phyloP scores from a whole-genome alignment of 2,113 vertebrate genomes.

The Aldabrachelys gigantea region DNA sequence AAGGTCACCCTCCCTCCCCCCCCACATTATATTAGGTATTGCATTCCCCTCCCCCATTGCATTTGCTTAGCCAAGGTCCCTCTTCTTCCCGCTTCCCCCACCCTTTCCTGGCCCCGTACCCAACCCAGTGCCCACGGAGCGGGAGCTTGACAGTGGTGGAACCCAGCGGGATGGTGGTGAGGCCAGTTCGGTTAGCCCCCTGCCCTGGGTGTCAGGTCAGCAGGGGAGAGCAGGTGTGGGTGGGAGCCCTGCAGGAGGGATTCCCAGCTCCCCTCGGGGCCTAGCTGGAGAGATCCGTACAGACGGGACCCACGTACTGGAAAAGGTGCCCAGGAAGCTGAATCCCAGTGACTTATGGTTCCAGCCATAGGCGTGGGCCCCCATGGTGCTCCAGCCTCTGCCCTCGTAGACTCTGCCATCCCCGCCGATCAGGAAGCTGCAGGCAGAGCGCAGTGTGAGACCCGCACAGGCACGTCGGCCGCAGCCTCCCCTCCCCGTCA shows the following conservation, averaged over 20 bases:
- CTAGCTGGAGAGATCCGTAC: not conserved
- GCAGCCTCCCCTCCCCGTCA: not conserved
- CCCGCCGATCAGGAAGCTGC: too few species aligned
- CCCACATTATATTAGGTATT: fast-evolving
- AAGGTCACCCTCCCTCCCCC: not conserved
- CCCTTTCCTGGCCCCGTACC: not conserved
- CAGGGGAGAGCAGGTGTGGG: not conserved
- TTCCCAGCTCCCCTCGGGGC: not conserved
- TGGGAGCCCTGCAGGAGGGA: not conserved
- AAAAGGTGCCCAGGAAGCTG: too few species aligned
- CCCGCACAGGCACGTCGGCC: not conserved
- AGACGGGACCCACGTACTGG: too few species aligned
- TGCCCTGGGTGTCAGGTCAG: not conserved
- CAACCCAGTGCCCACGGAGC: not conserved
- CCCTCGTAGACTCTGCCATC: too few species aligned
- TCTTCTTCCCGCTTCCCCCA: not conserved
- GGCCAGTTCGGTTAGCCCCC: too few species aligned
- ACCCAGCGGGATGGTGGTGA: too few species aligned
- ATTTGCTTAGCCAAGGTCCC: too few species aligned
- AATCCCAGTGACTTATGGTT: too few species aligned
- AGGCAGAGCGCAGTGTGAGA: too few species aligned
- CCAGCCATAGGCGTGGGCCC: too few species aligned
- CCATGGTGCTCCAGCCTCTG: too few species aligned
- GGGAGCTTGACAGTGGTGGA: too few species aligned
- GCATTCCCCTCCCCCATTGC: not conserved